These are phyloP conservation scores for Oxystoma pomonae DNA, from an alignment of 2,888 invertebrate species.

Conservation along the genomic window DNA sequence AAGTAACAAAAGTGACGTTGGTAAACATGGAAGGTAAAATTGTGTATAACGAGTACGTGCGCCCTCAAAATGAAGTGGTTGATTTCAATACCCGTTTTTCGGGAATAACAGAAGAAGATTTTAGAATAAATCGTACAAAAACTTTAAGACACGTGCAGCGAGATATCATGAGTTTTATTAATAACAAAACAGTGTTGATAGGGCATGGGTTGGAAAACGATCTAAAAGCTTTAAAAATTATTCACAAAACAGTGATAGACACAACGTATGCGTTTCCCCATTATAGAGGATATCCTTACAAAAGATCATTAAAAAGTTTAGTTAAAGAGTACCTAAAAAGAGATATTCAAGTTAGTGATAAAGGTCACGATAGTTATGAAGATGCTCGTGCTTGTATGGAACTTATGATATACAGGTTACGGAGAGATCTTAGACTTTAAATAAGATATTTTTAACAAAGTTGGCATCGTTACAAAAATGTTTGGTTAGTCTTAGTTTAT, in stretches of 20 bases:
- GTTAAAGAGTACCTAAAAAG: constrained; percentile 68
- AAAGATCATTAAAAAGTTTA: constrained; percentile 77
- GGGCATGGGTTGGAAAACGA: constrained; percentile 97
- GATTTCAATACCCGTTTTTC: constrained; percentile 96
- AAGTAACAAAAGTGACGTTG: constrained; percentile 84
- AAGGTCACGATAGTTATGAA: constrained; percentile 88
- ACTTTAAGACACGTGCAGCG: constrained; percentile 77
- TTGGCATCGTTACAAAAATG: too few species aligned
- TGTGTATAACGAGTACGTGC: constrained; percentile 81
- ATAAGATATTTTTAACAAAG: too few species aligned
- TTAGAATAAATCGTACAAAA: constrained; percentile 54
- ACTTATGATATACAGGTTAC: constrained; percentile 69
- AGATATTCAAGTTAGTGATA: constrained; percentile 72
- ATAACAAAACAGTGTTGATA: constrained; percentile 81
- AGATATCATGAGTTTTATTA: constrained; percentile 76
- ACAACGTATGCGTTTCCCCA: constrained; percentile 89
- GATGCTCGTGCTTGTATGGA: constrained; percentile 90
- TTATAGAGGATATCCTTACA: constrained; percentile 73
- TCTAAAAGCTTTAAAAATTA: constrained; percentile 76
- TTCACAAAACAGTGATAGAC: constrained; percentile 83
- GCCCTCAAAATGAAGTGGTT: constrained; percentile 75
- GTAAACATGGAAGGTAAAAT: constrained; percentile 68
- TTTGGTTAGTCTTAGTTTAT: too few species aligned
- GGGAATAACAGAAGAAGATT: constrained; percentile 72
- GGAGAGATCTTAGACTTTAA: constrained; percentile 6